These are phyloP conservation scores for Peromyscus melanophrys DNA, from an alignment of 2,797 vertebrate genomes.

Conservation along the genomic window DNA sequence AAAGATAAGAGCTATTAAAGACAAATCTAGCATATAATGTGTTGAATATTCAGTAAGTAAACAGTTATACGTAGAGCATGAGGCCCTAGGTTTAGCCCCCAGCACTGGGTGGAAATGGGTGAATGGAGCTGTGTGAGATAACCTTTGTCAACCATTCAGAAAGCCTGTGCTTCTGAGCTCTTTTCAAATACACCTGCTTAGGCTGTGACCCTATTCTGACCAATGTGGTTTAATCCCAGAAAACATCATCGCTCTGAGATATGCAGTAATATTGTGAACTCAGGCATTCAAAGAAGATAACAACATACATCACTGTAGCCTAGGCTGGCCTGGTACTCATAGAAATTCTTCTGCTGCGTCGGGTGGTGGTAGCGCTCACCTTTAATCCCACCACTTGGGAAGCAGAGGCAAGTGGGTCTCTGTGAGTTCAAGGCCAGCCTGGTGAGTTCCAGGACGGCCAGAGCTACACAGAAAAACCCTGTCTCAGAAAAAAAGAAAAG, in stretches of 20 bases:
- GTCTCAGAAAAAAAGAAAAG: no score
- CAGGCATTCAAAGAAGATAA: neutral
- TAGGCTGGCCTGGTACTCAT: neutral
- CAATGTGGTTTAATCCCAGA: slow-evolving; percentile 30
- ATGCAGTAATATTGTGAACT: slow-evolving; percentile 8
- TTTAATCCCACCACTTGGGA: no score
- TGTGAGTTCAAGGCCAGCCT: no score
- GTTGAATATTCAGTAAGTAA: neutral
- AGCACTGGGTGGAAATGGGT: neutral
- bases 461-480: no score
- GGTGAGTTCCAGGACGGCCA: no score
- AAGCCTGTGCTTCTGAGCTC: neutral
- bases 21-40: neutral
- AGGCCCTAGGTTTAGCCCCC: neutral
- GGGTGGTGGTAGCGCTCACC: no score
- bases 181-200: slow-evolving; percentile 25
- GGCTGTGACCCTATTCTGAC: neutral
- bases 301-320: neutral
- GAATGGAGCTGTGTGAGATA: neutral
- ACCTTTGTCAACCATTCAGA: neutral
- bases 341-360: neutral
- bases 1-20: neutral
- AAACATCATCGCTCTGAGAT: neutral
- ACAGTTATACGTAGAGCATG: neutral
- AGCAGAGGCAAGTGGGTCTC: no score